Conservation (phyloP, 1,140 invertebrate genomes). For the Dermatophagoides farinae region DNA sequence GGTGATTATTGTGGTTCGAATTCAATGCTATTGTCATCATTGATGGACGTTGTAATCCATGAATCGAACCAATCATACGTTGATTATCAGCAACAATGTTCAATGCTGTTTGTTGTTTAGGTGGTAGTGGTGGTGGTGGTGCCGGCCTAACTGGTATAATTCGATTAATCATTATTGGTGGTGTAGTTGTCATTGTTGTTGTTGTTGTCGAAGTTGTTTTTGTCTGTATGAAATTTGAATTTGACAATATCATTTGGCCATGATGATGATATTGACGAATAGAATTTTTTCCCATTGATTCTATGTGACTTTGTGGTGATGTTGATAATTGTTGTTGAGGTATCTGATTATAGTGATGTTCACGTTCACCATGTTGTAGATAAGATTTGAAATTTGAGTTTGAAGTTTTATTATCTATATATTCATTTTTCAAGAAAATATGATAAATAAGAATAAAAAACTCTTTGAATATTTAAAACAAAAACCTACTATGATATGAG, state of each 20-base stretch:
- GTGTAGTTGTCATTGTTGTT: neutral
- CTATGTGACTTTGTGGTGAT: neutral
- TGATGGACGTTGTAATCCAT: neutral
- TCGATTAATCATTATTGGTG: neutral
- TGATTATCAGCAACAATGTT: neutral
- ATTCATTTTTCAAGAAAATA: neutral
- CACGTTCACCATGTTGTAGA: neutral
- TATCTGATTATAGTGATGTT: neutral
- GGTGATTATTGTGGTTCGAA: neutral
- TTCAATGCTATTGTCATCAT: neutral
- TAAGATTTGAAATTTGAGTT: neutral
- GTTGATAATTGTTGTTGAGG: conserved; percentile 1
- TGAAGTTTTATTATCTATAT: neutral
- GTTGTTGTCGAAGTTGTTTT: neutral
- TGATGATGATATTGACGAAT: neutral
- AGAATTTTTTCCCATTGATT: neutral
- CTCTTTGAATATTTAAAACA: no score
- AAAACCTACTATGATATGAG: no score
- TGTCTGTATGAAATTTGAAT: neutral
- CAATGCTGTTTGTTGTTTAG: neutral
- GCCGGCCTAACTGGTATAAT: neutral
- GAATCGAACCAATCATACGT: neutral
- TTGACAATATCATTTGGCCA: neutral
- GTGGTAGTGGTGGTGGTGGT: neutral
- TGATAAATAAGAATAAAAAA: neutral